Evolutionary conservation across 2,888 invertebrate species (phyloP).

Genomic region (Nipponacmea schrenckii): DNA sequence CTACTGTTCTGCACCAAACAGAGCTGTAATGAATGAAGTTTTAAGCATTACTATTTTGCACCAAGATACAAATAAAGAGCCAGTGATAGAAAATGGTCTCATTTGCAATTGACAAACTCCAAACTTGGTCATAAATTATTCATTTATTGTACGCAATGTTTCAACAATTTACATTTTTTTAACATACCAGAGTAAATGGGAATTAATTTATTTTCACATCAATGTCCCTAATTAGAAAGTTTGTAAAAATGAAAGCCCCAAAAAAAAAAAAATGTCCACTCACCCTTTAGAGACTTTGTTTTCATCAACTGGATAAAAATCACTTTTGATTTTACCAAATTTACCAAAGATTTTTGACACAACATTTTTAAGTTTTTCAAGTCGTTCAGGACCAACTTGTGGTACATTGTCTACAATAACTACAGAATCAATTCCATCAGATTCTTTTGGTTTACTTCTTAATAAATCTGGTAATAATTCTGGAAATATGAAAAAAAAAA

Average conservation of each 20-base stretch:
- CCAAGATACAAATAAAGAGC: no score
- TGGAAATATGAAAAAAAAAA: slow-evolving; percentile 69
- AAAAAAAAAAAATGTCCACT: slow-evolving; percentile 29
- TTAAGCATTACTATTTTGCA: no score
- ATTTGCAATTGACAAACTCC: not conserved
- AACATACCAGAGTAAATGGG: no score
- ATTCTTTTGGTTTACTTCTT: slow-evolving; percentile 89
- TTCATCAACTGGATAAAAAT: slow-evolving; percentile 86
- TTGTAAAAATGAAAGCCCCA: not conserved
- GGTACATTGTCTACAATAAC: slow-evolving; percentile 97
- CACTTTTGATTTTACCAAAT: slow-evolving; percentile 86
- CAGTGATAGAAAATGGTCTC: not conserved
- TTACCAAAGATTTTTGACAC: slow-evolving; percentile 90
- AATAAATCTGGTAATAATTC: slow-evolving; percentile 92
- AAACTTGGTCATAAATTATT: no score
- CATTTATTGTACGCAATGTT: no score
- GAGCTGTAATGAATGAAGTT: no score
- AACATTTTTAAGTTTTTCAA: slow-evolving; percentile 92
- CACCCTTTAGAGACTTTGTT: slow-evolving; percentile 87
- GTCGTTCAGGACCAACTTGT: slow-evolving; percentile 87
- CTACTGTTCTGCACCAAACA: no score
- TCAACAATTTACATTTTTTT: no score
- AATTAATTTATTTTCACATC: no score
- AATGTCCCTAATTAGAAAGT: no score
- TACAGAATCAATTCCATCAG: slow-evolving; percentile 95